These are phyloP conservation scores for Nomada hirtipes DNA, from an alignment of 2,888 invertebrate genomes.

Conservation along the genomic window DNA sequence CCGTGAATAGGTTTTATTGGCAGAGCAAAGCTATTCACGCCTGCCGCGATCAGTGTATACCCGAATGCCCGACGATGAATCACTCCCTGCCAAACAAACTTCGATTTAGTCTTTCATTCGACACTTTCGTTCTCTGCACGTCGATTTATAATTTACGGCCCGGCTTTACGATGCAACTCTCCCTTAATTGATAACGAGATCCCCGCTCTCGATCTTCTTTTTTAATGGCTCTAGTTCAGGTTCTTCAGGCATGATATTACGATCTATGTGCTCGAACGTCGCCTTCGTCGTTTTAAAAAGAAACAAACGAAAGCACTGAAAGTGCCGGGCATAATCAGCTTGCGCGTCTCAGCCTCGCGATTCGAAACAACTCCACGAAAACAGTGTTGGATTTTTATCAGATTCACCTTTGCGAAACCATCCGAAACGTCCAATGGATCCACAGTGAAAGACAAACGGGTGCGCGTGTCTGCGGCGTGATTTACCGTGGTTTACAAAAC, in stretches of 20 bases:
- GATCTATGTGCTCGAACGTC: neutral
- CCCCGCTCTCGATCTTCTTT: too few species aligned
- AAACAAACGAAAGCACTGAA: too few species aligned
- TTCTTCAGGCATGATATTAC: neutral
- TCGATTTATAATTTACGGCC: constrained; percentile 16
- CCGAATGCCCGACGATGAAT: constrained; percentile 2
- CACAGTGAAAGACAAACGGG: constrained; percentile 7
- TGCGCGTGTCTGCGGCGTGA: constrained; percentile 53
- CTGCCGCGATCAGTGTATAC: neutral
- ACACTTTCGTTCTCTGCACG: neutral
- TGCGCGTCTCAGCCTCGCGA: too few species aligned
- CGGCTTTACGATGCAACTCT: neutral
- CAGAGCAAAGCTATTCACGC: neutral
- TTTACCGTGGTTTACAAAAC: constrained; percentile 74
- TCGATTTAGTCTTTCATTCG: neutral
- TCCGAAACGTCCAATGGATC: neutral
- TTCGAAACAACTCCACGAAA: neutral
- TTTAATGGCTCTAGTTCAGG: too few species aligned
- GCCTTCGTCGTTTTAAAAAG: neutral
- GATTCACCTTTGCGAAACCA: too few species aligned
- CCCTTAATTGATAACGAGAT: neutral
- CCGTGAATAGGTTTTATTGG: neutral
- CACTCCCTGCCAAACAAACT: neutral
- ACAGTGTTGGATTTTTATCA: too few species aligned
- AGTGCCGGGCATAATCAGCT: too few species aligned